Percentiles rank a stretch among this genome's conserved stretches.
phyloP scores from a whole-genome alignment of 1,140 invertebrate genomes.

The Aradophagus sp. region DNA sequence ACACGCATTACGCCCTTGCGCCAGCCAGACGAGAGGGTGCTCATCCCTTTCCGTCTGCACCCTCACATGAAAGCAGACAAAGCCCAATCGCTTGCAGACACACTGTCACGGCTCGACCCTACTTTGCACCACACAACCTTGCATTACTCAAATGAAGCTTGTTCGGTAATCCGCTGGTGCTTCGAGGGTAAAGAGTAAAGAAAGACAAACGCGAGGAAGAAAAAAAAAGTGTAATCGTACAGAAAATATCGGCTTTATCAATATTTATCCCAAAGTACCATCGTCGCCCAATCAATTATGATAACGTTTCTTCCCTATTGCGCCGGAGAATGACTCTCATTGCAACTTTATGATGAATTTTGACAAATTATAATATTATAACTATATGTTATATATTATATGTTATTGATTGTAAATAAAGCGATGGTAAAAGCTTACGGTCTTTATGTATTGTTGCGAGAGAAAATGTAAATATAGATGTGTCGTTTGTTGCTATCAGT shows the following conservation, averaged over 20 bases:
- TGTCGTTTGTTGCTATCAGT: no score
- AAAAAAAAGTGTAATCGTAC: conserved; percentile 27
- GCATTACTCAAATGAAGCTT: conserved; percentile 56
- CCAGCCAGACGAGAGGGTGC: conserved; percentile 69
- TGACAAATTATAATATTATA: no score
- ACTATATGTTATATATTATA: no score
- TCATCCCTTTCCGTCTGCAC: conserved; percentile 72
- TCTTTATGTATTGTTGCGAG: no score
- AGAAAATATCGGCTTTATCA: conserved; percentile 37
- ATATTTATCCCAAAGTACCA: conserved; percentile 18
- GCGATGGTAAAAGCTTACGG: no score
- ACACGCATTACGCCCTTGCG: conserved; percentile 66
- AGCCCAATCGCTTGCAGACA: conserved; percentile 58
- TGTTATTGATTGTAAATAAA: no score
- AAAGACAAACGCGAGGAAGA: conserved; percentile 17
- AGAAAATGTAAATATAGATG: no score
- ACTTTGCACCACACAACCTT: conserved; percentile 49
- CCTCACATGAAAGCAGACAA: conserved; percentile 63
- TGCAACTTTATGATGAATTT: no score
- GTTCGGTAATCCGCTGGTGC: conserved; percentile 33
- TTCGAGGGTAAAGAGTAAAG: conserved; percentile 23
- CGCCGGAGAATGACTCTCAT: no score
- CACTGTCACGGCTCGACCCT: conserved; percentile 53
- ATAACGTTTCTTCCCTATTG: no score
- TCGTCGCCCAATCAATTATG: no score